These are phyloP conservation scores for Cartodere bifasciata DNA, from an alignment of 2,888 invertebrate genomes.

Conservation along the genomic window DNA sequence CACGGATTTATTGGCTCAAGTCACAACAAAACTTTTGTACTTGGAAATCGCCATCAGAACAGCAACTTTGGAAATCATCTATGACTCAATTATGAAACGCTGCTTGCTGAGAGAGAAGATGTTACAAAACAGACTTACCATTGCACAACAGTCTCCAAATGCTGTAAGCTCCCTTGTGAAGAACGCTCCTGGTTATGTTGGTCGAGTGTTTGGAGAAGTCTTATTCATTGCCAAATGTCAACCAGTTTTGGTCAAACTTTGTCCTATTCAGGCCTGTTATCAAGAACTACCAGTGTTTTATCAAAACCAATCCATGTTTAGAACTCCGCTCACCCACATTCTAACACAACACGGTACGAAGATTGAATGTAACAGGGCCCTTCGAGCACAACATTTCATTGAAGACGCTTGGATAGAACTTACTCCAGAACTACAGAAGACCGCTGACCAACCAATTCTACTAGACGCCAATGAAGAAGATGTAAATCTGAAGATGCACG, in stretches of 20 bases:
- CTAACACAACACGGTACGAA: slow-evolving; percentile 6
- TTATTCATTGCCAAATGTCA: too few species aligned
- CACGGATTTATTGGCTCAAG: slow-evolving; percentile 7
- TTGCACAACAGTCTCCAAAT: slow-evolving; percentile 5
- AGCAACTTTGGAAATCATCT: slow-evolving; percentile 6
- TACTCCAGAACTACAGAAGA: background rate
- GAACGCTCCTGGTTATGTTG: too few species aligned
- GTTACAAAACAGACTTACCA: slow-evolving; percentile 2
- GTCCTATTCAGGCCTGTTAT: slow-evolving; percentile 4
- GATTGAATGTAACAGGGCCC: slow-evolving; percentile 5
- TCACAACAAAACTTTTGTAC: slow-evolving; percentile 7
- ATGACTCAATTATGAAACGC: slow-evolving; percentile 7
- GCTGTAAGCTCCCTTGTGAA: too few species aligned
- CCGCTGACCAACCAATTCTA: background rate
- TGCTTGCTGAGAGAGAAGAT: slow-evolving; percentile 7
- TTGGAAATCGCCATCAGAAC: slow-evolving; percentile 7
- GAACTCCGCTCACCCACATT: slow-evolving; percentile 8
- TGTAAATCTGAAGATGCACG: slow-evolving; percentile 3
- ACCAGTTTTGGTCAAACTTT: slow-evolving; percentile 5
- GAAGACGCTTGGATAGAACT: slow-evolving; percentile 9
- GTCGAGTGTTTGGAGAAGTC: too few species aligned
- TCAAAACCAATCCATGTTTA: slow-evolving; percentile 5
- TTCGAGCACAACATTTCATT: slow-evolving; percentile 2
- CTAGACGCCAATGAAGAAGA: slow-evolving; percentile 5
- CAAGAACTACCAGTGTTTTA: slow-evolving; percentile 9